Conservation (phyloP, 1,140 invertebrate species). For the Meteorus sp. region DNA sequence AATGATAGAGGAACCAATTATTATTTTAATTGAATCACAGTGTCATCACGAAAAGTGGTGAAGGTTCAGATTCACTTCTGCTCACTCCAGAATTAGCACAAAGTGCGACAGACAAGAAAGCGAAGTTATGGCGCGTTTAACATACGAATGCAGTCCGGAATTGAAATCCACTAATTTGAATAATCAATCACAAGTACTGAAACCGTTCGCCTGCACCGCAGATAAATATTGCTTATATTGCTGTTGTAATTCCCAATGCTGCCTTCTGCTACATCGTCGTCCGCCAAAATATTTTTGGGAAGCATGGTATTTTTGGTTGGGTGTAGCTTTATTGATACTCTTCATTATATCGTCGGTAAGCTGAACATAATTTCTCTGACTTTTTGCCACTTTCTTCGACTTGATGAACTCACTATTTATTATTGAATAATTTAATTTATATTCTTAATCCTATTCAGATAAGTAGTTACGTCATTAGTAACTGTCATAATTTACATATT, state of each 20-base stretch:
- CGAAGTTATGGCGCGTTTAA: conserved; percentile 37
- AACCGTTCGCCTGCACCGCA: conserved; percentile 34
- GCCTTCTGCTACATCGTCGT: conserved; percentile 41
- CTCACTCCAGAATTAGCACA: background rate
- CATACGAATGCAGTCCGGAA: conserved; percentile 39
- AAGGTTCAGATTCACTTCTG: background rate
- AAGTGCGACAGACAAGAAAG: conserved; percentile 14
- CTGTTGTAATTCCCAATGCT: conserved; percentile 46
- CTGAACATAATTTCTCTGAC: too few relatives aligned
- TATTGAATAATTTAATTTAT: conserved; percentile 1
- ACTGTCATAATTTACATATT: conserved; percentile 43
- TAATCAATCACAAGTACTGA: conserved; percentile 20
- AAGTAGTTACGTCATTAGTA: conserved; percentile 45
- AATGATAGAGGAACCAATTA: too few relatives aligned
- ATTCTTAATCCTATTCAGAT: conserved; percentile 32
- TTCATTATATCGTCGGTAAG: conserved; percentile 45
- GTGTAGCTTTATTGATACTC: conserved; percentile 42
- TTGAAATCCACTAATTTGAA: conserved; percentile 23
- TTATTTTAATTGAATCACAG: too few relatives aligned
- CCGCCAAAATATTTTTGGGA: conserved; percentile 48
- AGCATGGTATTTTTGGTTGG: conserved; percentile 52
- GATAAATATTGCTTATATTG: conserved; percentile 44
- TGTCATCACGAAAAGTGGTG: background rate
- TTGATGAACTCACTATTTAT: background rate
- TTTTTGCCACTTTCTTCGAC: background rate